These are phyloP conservation scores for Pogonomyrmex californicus DNA, from an alignment of 1,140 invertebrate genomes.

Conservation along the genomic window DNA sequence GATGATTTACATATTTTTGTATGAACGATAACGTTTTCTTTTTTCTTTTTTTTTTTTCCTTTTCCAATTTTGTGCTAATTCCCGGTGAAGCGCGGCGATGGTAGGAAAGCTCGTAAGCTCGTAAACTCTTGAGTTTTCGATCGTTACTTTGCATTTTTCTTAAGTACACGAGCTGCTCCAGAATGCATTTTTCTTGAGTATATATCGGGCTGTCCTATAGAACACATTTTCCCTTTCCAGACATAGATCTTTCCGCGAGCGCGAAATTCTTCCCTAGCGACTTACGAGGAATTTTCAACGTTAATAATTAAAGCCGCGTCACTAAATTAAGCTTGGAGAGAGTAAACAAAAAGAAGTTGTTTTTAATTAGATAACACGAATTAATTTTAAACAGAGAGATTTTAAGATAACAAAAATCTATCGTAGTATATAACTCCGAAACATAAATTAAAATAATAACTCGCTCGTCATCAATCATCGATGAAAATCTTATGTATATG, in stretches of 20 bases:
- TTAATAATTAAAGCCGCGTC: not conserved
- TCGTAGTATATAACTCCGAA: not conserved
- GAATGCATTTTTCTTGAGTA: constrained; percentile 12
- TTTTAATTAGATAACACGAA: not conserved
- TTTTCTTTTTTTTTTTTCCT: not conserved
- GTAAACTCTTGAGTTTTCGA: not conserved
- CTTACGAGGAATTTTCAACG: not conserved
- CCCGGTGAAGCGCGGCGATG: not conserved
- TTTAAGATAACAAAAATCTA: not conserved
- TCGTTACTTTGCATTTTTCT: constrained; percentile 41
- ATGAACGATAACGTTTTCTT: not conserved
- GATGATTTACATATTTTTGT: constrained; percentile 12
- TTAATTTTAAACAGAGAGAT: not conserved
- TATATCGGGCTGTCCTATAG: not conserved
- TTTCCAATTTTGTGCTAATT: not conserved
- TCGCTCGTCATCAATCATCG: no score
- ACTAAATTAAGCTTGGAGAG: not conserved
- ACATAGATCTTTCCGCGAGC: not conserved
- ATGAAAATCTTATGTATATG: no score
- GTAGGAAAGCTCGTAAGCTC: not conserved
- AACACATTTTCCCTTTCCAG: constrained; percentile 7
- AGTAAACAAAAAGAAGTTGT: not conserved
- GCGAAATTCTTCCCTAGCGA: not conserved
- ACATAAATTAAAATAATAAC: no score
- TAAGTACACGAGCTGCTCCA: not conserved